Percentiles rank a stretch among this genome's conserved stretches.
Evolutionary conservation across 2,888 invertebrate species (phyloP).

Genomic region (Odontomyia ornata): DNA sequence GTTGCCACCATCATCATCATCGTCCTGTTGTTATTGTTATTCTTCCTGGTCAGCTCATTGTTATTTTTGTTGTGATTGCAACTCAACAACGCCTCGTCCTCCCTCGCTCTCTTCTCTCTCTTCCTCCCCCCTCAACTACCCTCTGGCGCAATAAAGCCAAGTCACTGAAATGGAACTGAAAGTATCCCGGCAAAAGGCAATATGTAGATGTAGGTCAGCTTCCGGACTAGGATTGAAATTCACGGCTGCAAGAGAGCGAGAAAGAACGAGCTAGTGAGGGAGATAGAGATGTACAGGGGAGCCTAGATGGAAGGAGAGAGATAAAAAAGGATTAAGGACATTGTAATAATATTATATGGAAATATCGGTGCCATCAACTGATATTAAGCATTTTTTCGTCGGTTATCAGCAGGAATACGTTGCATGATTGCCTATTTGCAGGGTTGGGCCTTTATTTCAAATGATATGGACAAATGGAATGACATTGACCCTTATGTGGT

Average conservation of each 20-base stretch:
- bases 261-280: neutral
- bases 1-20: neutral
- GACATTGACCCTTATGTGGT: neutral
- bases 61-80: slow-evolving; percentile 20
- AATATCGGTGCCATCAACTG: slow-evolving; percentile 26
- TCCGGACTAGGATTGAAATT: neutral
- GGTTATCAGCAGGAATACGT: neutral
- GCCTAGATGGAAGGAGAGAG: neutral
- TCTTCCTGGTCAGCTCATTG: neutral
- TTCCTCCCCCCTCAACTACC: neutral
- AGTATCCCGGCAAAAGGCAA: neutral
- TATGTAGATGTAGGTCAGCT: slow-evolving; percentile 27
- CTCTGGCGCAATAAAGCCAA: neutral
- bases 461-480: neutral
- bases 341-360: slow-evolving; percentile 13
- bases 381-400: neutral
- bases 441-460: neutral
- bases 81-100: neutral
- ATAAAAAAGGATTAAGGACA: slow-evolving; percentile 13
- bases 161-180: neutral
- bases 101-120: neutral
- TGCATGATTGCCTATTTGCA: neutral
- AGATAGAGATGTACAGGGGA: neutral
- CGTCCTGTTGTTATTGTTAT: slow-evolving; percentile 6
- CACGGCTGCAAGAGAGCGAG: neutral